These are phyloP conservation scores for Mormyrus iriodes DNA, from an alignment of 2,113 vertebrate species.

Conservation along the genomic window DNA sequence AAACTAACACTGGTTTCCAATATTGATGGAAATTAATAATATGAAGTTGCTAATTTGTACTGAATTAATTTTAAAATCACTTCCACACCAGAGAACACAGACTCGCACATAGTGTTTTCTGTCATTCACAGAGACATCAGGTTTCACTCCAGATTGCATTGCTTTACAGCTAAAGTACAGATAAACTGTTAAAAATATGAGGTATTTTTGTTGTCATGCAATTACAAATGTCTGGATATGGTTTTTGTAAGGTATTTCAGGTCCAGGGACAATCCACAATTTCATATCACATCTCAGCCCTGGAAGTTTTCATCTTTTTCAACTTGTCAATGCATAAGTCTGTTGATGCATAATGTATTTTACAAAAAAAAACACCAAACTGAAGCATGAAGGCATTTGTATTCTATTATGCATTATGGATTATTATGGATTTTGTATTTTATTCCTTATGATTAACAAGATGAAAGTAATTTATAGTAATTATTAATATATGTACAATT, in stretches of 20 bases:
- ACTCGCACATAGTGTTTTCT: background rate
- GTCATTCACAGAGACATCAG: background rate
- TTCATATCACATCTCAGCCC: background rate
- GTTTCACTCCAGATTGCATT: background rate
- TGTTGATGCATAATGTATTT: background rate
- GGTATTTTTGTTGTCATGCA: background rate
- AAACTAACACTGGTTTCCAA: background rate
- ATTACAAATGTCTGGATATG: background rate
- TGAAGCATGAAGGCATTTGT: background rate
- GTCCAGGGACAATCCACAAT: background rate
- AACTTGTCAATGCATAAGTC: background rate
- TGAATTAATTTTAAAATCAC: background rate
- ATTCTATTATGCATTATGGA: background rate
- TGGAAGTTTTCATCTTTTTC: background rate
- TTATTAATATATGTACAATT: background rate
- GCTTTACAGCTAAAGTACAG: background rate
- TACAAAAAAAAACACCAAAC: background rate
- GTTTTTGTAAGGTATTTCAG: background rate
- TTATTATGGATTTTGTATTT: background rate
- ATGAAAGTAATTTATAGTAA: background rate
- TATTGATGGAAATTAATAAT: background rate
- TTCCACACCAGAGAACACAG: background rate
- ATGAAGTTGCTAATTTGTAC: background rate
- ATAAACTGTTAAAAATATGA: background rate
- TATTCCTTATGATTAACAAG: background rate